Evolutionary conservation across 2,113 vertebrate species (phyloP).

Genomic region (Sturnira hondurensis): DNA sequence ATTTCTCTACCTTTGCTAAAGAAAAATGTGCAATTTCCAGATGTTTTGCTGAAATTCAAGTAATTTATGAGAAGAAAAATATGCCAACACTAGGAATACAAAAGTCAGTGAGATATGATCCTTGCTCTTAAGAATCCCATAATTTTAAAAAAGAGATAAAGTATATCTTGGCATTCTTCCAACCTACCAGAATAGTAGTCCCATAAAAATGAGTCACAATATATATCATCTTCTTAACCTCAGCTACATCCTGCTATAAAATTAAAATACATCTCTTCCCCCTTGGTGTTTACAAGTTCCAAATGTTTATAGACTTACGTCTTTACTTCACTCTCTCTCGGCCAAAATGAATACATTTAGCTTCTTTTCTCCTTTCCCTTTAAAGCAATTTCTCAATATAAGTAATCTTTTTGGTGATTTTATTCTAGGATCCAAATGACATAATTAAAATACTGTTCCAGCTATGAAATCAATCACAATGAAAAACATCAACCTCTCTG

Average conservation of each 20-base stretch:
- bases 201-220: constrained; percentile 48
- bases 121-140: constrained; percentile 44
- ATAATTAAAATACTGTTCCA: constrained; percentile 38
- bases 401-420: constrained; percentile 37
- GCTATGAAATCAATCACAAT: constrained; percentile 9
- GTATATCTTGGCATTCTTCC: constrained; percentile 26
- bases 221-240: constrained; percentile 51
- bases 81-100: neutral
- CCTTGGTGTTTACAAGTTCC: constrained; percentile 56
- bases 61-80: constrained; percentile 31
- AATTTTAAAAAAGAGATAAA: constrained; percentile 45
- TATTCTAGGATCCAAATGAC: constrained; percentile 29
- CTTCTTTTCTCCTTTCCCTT: constrained; percentile 47
- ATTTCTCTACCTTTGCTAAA: constrained; percentile 28
- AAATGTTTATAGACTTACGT: constrained; percentile 64
- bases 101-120: constrained; percentile 9
- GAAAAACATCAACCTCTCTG: neutral
- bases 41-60: constrained; percentile 41
- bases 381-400: constrained; percentile 50
- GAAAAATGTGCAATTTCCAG: constrained; percentile 12
- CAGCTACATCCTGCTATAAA: constrained; percentile 54
- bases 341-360: constrained; percentile 54
- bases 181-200: constrained; percentile 30
- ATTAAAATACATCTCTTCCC: constrained; percentile 58
- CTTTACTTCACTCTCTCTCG: constrained; percentile 40